Conservation (phyloP, 2,888 invertebrate species). For the Acrocyrtus sp. region DNA sequence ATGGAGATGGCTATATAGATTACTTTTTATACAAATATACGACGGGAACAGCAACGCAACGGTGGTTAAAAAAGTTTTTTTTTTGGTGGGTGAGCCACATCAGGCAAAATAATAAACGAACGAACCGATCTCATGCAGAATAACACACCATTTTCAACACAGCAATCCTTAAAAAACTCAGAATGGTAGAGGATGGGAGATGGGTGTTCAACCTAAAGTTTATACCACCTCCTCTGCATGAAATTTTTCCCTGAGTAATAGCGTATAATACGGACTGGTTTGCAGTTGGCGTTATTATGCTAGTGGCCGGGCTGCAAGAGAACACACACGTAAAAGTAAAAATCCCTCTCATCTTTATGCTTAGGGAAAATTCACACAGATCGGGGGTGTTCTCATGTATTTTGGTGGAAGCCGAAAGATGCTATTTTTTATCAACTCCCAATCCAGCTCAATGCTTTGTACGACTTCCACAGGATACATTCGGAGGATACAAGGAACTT, state of each 20-base stretch:
- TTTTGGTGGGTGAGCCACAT: conserved; percentile 51
- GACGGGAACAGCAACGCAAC: conserved; percentile 9
- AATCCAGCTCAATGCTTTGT: background rate
- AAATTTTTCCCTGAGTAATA: conserved; percentile 42
- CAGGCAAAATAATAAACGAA: conserved; percentile 32
- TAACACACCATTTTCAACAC: conserved; percentile 18
- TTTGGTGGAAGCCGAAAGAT: background rate
- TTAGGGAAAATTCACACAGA: background rate
- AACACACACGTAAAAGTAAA: too few species aligned
- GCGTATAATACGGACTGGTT: conserved; percentile 7
- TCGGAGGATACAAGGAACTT: conserved; percentile 39
- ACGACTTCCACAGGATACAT: conserved; percentile 1
- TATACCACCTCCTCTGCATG: conserved; percentile 16
- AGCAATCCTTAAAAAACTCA: conserved; percentile 11
- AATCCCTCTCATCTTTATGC: background rate
- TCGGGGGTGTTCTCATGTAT: background rate
- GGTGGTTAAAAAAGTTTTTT: conserved; percentile 37
- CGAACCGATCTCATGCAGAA: conserved; percentile 37
- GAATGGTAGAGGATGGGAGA: conserved; percentile 21
- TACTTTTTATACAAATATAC: background rate
- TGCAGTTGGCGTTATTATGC: conserved; percentile 9
- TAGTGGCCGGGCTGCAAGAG: conserved; percentile 25
- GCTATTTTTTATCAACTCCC: conserved; percentile 1
- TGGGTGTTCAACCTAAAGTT: conserved; percentile 23
- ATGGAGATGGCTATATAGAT: too few species aligned